A percentile compares a stretch with the other conserved stretches of the same genome.
These are phyloP conservation scores for Coregonus ussuriensis DNA, from an alignment of 2,797 vertebrate species.

Conservation along the genomic window DNA sequence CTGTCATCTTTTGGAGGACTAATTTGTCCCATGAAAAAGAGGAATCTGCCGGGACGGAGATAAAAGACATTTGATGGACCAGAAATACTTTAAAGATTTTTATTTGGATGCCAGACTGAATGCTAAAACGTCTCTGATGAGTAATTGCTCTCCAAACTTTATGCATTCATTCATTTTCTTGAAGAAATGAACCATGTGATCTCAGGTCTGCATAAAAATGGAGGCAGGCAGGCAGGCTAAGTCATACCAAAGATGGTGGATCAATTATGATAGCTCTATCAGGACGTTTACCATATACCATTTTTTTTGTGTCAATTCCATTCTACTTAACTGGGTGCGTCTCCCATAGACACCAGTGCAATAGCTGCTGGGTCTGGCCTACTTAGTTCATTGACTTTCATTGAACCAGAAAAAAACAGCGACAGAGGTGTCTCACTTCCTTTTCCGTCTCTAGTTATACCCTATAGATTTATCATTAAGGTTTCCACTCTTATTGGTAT, in stretches of 20 bases:
- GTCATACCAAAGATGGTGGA: slow-evolving; percentile 23
- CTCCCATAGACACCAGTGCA: too few relatives aligned
- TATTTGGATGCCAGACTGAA: slow-evolving; percentile 71
- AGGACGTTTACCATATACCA: too few relatives aligned
- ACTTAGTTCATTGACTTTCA: too few relatives aligned
- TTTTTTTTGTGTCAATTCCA: too few relatives aligned
- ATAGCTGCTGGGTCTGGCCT: too few relatives aligned
- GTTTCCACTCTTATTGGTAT: slow-evolving; percentile 58
- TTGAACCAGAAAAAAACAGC: too few relatives aligned
- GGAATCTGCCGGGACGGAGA: slow-evolving; percentile 66
- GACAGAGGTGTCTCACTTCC: too few relatives aligned
- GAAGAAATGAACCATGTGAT: slow-evolving; percentile 36
- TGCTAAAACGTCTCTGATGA: slow-evolving; percentile 43
- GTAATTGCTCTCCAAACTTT: slow-evolving; percentile 54
- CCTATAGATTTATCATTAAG: slow-evolving; percentile 51
- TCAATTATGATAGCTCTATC: too few relatives aligned
- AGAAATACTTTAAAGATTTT: slow-evolving; percentile 65
- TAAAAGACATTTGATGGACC: slow-evolving; percentile 73
- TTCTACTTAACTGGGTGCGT: too few relatives aligned
- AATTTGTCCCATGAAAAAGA: slow-evolving; percentile 79
- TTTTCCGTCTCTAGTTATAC: slow-evolving; percentile 22
- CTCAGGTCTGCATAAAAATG: slow-evolving; percentile 28
- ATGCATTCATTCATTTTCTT: slow-evolving; percentile 46
- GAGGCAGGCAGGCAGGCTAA: slow-evolving; percentile 26
- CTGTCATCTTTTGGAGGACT: slow-evolving; percentile 75